phyloP scores from a whole-genome alignment of 1,140 invertebrate species.

The Brachionus manjavacas region DNA sequence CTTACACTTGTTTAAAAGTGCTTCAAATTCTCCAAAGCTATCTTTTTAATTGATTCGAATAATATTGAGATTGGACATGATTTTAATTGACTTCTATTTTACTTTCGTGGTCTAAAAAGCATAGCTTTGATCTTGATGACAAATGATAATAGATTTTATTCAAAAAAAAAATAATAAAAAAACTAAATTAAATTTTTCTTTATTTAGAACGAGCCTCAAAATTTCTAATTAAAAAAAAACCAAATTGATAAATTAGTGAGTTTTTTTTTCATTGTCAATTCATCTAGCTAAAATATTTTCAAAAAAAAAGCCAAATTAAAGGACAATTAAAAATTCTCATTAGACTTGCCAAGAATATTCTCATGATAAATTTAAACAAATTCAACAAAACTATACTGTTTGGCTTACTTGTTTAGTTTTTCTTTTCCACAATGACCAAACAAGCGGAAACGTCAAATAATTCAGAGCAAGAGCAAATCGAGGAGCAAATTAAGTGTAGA shows the following conservation, averaged over 20 bases:
- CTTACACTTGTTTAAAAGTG: background rate
- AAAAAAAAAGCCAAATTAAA: background rate
- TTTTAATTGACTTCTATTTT: constrained; percentile 8
- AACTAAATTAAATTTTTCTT: background rate
- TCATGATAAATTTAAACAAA: background rate
- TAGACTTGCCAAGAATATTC: background rate
- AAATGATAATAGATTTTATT: background rate
- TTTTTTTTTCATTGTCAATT: background rate
- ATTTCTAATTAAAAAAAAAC: background rate
- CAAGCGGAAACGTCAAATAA: constrained; percentile 4
- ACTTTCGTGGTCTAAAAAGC: background rate
- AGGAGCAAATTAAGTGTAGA: background rate
- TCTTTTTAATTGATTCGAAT: background rate
- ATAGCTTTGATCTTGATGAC: background rate
- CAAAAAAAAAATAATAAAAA: background rate
- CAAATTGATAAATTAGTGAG: background rate
- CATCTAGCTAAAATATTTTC: background rate
- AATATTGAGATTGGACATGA: constrained; percentile 3
- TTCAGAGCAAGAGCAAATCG: background rate
- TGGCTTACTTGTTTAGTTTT: background rate
- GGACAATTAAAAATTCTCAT: background rate
- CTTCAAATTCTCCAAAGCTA: background rate
- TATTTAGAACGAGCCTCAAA: background rate
- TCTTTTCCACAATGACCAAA: background rate
- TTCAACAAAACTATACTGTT: background rate